These are phyloP conservation scores for Eublepharis macularius DNA, from an alignment of 2,113 vertebrate genomes.

Conservation along the genomic window DNA sequence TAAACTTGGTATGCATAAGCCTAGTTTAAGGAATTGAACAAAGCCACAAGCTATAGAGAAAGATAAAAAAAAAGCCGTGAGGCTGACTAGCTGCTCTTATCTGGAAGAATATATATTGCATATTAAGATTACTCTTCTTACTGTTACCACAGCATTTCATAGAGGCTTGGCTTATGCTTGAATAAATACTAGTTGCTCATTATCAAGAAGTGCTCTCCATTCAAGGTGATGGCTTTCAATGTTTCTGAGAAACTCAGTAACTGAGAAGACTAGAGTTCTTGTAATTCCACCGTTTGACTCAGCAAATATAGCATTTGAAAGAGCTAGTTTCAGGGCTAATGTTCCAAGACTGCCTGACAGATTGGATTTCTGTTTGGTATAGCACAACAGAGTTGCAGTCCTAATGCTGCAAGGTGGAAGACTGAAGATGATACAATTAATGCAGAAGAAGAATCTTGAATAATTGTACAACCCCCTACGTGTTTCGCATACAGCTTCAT, in stretches of 20 bases:
- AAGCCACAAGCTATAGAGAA: not conserved
- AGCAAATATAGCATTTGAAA: rapidly evolving
- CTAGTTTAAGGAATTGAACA: not conserved
- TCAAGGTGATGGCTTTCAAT: not conserved
- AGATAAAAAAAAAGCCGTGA: not conserved
- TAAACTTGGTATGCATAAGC: too few species aligned
- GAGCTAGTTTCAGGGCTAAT: not conserved
- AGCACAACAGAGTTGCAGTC: not conserved
- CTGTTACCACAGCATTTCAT: too few species aligned
- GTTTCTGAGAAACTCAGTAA: not conserved
- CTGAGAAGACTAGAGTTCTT: not conserved
- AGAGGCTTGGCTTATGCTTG: too few species aligned
- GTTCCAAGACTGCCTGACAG: not conserved
- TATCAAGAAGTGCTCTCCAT: not conserved
- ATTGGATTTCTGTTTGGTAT: not conserved
- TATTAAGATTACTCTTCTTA: too few species aligned
- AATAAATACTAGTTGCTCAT: not conserved
- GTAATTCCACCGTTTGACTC: conserved; percentile 39
- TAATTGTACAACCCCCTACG: too few species aligned
- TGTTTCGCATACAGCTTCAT: too few species aligned
- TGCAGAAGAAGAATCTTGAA: too few species aligned
- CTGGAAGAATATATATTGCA: not conserved
- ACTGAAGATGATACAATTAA: too few species aligned
- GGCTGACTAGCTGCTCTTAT: not conserved
- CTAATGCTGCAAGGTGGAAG: not conserved